Evolutionary conservation across 2,113 vertebrate genomes (phyloP), one percentile per base, ranked within the genome.

Genomic region (Thryonomys swinderianus): DNA sequence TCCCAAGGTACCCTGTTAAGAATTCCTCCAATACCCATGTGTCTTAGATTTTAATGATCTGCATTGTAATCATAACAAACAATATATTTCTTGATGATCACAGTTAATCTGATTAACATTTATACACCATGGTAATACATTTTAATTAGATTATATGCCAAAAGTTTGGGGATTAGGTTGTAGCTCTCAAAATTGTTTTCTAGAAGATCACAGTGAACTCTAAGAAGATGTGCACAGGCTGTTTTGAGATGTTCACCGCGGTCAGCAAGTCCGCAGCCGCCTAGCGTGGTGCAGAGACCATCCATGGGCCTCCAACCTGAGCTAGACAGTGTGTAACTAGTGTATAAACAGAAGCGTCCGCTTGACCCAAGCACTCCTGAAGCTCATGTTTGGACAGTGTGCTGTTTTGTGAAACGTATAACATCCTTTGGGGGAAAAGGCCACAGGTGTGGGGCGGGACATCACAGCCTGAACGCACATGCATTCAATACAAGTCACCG

Each of bases 131-230:
- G 40, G 42, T 83, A 93, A 89, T 76, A 8, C 57, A 17, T 1
- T 69, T 16, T 62, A 51, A 40, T 66, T 64, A 21, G 9, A 1
- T 1, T 71, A 32, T 81, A 64, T 45, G 4, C 11, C 89, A 74
- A 10, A 55, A 32, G 59, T 51, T 14, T 18, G 53, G 2, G 0
- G 20, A 51, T 61, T 74, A 69, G 0, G 6, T 53, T 66, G 16
- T 79, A 84, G 1, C 1, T 91, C 23, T 94, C 96, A 93, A 80
- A 66, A 91, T 84, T 66, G 1, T 64, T 91, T 87, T 16, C 0
- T 62, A 74, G 37, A 16, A 25, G 7, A 37, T 5, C 1, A 57
- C 73, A 8, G 32, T 30, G 21, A 40, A 71, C 12, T 20, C n/a
- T 17, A 71, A 40, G 18, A 71, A 40, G 67, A n/a, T 21, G 18